Evolutionary conservation across 2,888 invertebrate species (phyloP), one percentile per base, ranked within the genome.

Genomic region (Thymelicus sylvestris): DNA sequence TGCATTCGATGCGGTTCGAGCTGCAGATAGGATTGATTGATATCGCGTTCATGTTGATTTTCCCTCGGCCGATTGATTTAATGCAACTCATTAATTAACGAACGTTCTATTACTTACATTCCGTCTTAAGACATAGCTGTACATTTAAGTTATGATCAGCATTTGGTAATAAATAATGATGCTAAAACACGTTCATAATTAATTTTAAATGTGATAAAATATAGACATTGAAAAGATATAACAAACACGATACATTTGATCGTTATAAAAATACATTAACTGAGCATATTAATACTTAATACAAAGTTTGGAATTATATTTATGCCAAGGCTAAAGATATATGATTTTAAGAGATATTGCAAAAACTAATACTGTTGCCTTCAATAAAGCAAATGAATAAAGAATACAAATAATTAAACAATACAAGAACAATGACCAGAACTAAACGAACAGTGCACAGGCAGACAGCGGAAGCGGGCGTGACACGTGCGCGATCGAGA

Each of bases 1-100:
- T 64, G 69, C 47, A 69, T 69, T 69, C 70, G 70, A 70, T 65
- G 65, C 65, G 70, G 70, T 61, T 52, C 65, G 59, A 52, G 52
- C 70, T 60, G 65, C 41, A 50, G 65, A 70, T 65, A 65, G 65
- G 70, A 70, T 65, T 70, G 70, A 70, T 65, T 70, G 50, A 65
- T 50, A 65, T 60, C 70, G 52, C 65, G 59, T 65, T 70, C 50
- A 70, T 65, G 59, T 70, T 65, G 24, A 60, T 64, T 70, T 65
- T 70, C 69, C 48, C 65, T 70, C 41, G 41, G 19, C 10, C 19
- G 41, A 41, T 60, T 70, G 50, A 65, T 15, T 41, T 70, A 60
- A 44, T 50, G 60, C 47, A 15, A 50, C 64, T 39, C 10, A 48
- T 59, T 69, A 59, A 57, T 52, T 24, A 66, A 38, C 8, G 24